A percentile compares a stretch with the other conserved stretches of the same genome.
phyloP scores from a whole-genome alignment of 2,797 vertebrate genomes.

The Malacoraja senta region DNA sequence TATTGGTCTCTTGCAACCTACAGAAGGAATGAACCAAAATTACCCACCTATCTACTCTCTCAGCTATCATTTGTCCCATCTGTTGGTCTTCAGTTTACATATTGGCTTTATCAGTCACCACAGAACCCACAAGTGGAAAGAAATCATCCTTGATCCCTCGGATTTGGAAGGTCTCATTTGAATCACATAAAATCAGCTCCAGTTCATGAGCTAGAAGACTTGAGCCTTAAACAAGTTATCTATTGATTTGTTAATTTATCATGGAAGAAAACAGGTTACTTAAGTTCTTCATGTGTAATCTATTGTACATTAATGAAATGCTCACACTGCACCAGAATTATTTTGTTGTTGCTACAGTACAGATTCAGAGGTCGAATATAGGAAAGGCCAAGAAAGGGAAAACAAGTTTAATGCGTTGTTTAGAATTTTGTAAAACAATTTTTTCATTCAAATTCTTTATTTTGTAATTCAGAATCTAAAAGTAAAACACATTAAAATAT shows the following conservation, averaged over 20 bases:
- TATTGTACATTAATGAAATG: conserved; percentile 34
- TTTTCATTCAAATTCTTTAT: background rate
- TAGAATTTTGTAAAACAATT: background rate
- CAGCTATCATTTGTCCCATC: too few species aligned
- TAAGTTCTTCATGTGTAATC: background rate
- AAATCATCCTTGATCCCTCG: too few species aligned
- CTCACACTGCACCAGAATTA: conserved; percentile 42
- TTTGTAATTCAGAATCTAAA: background rate
- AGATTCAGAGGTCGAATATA: conserved; percentile 42
- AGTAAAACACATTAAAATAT: background rate
- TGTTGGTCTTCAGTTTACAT: too few species aligned
- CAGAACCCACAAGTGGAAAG: too few species aligned
- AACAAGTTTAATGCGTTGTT: background rate
- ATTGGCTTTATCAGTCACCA: too few species aligned
- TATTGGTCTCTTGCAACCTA: background rate
- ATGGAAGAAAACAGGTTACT: background rate
- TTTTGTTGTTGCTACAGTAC: conserved; percentile 39
- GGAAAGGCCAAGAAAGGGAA: conserved; percentile 39
- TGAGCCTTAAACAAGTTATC: background rate
- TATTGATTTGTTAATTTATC: background rate
- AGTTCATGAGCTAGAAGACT: background rate
- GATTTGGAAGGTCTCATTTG: background rate
- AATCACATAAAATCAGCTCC: background rate
- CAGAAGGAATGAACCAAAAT: too few species aligned
- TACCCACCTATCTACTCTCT: too few species aligned